Evolutionary conservation across 2,113 vertebrate species (phyloP).

Genomic region (Ctenomys sociabilis): DNA sequence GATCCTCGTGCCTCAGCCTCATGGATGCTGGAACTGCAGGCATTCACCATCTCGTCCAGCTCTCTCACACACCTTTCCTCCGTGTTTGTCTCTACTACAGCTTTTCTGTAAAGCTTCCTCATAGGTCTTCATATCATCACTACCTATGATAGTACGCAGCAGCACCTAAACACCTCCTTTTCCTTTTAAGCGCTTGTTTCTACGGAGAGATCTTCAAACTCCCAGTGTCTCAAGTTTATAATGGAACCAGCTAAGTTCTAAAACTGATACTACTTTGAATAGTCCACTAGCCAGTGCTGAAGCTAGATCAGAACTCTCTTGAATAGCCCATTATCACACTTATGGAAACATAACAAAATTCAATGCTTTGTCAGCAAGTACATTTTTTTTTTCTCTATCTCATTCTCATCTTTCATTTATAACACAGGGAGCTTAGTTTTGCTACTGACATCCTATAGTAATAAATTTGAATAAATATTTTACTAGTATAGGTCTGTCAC

Average conservation of each 20-base stretch:
- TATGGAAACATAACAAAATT: background rate
- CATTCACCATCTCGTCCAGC: no score
- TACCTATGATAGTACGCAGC: background rate
- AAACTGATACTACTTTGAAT: background rate
- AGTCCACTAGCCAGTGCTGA: background rate
- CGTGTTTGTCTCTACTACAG: background rate
- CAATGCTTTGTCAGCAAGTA: background rate
- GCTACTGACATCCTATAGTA: background rate
- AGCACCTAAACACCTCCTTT: background rate
- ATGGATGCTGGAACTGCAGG: no score
- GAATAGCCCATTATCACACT: background rate
- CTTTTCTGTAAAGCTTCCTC: background rate
- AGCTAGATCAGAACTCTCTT: background rate
- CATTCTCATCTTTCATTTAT: constrained; percentile 35
- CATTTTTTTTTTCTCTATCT: background rate
- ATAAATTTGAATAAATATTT: background rate
- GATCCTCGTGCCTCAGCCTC: no score
- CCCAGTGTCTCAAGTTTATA: background rate
- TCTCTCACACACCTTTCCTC: background rate
- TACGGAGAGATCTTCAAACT: background rate
- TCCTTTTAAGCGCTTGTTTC: constrained; percentile 53
- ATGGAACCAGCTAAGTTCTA: background rate
- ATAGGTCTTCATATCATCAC: background rate
- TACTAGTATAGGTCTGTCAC: background rate
- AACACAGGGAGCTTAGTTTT: background rate